Base-by-base conservation (phyloP, 2,797 vertebrate genomes). In the Gastrophryne carolinensis region DNA sequence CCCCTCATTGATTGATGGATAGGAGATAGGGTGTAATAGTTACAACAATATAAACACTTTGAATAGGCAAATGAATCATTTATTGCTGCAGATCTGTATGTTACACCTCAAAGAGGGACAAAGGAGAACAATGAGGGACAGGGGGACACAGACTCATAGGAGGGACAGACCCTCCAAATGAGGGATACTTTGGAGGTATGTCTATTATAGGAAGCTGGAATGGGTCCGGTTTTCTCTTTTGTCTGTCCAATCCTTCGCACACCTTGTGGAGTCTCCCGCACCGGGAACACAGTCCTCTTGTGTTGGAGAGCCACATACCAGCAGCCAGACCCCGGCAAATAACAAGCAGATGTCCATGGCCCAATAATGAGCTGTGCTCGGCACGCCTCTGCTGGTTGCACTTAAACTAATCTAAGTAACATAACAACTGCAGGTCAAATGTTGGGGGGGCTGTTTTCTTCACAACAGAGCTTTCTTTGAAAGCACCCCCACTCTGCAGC, bases 401-500 rank as follows among this genome's bases (percentile, higher is more conserved):
- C 32, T 68, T 79, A 81, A 80, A 83, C 65, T 69, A 83, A 79
- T 77, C 74, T 64, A 81, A 85, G 87, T 81, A 80, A 71, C 72
- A 75, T 81, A 86, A 83, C 82, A 80, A 84, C 80, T 84, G 84
- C 74, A 80, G 87, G 87, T 88, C 86, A 88, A 83, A 86, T 83
- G 86, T 81, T 87, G 84, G 82, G 83, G 82, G 58, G 85, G 82
- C 84, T 82, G 29, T 44, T 83, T 50, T 56, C 52, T 71, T 81
- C 79, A 77, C 0, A 81, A 86, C 84, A 84, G 72, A 85, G 80
- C 73, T 26, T 67, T 69, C 80, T 81, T 87, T 85, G 83, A 85
- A 84, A 85, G 83, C 85, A 79, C 87, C 87, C 91, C 91, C 89
- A 90, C 90, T 86, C 89, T 88, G 84, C 80, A 80, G 70, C 69